Conservation (phyloP, 2,888 invertebrate genomes). For the Autographa pulchrina region DNA sequence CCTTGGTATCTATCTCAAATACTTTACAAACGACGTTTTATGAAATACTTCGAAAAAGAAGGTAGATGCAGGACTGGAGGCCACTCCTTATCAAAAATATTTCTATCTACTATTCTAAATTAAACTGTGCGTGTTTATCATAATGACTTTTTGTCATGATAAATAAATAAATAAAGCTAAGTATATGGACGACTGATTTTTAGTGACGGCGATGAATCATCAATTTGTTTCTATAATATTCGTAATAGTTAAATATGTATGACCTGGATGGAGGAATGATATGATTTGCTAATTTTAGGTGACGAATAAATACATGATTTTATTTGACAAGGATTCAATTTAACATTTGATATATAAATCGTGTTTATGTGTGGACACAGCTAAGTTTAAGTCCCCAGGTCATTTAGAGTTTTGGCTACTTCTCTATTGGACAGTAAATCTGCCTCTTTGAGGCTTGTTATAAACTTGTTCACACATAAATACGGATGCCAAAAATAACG, state of each 20-base stretch:
- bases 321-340: slow-evolving; percentile 32
- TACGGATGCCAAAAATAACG: not conserved
- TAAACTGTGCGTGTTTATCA: slow-evolving; percentile 83
- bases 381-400: not conserved
- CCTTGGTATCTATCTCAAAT: slow-evolving; percentile 20
- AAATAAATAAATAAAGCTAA: slow-evolving; percentile 73
- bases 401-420: not conserved
- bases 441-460: not conserved
- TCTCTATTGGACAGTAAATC: not conserved
- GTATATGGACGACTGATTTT: slow-evolving; percentile 69
- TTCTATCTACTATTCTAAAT: slow-evolving; percentile 59
- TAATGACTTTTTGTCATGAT: slow-evolving; percentile 66
- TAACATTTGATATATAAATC: slow-evolving; percentile 10
- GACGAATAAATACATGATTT: slow-evolving; percentile 58
- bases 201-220: slow-evolving; percentile 46
- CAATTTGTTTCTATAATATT: slow-evolving; percentile 45
- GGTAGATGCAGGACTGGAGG: slow-evolving; percentile 43
- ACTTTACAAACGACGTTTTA: slow-evolving; percentile 30
- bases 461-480: not conserved
- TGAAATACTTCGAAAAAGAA: slow-evolving; percentile 49
- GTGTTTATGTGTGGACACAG: not conserved
- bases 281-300: slow-evolving; percentile 70
- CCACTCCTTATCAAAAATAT: slow-evolving; percentile 62
- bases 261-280: slow-evolving; percentile 84
- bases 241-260: slow-evolving; percentile 54